A percentile compares a stretch with the other conserved stretches of the same genome.
Evolutionary conservation across 2,888 invertebrate genomes (phyloP).

Genomic region (Harpalus rufipes): DNA sequence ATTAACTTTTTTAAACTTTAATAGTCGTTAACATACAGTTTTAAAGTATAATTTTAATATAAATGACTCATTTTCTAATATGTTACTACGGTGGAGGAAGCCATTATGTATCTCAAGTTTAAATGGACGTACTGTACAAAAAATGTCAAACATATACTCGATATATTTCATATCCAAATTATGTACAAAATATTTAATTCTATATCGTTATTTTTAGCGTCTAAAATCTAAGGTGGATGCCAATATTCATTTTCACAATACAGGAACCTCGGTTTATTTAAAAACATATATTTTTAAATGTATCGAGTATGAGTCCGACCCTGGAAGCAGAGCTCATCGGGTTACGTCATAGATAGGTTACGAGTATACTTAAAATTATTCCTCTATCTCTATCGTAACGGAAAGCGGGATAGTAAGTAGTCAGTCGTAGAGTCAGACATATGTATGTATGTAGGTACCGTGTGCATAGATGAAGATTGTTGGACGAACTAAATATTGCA

Average conservation of each 20-base stretch:
- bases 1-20: no score
- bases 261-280: conserved; percentile 63
- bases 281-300: conserved; percentile 58
- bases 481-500: not conserved
- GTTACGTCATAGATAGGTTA: conserved; percentile 33
- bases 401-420: not conserved
- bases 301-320: conserved; percentile 17
- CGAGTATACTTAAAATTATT: conserved; percentile 51
- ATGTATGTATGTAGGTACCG: not conserved
- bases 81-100: no score
- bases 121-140: no score
- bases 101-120: no score
- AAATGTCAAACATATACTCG: no score
- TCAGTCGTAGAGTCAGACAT: no score
- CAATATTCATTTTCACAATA: conserved; percentile 55
- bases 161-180: conserved; percentile 5
- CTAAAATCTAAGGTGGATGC: conserved; percentile 30
- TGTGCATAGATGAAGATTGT: conserved; percentile 42
- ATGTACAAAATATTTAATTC: conserved; percentile 4
- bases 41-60: no score
- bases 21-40: no score
- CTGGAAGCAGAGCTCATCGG: conserved; percentile 35
- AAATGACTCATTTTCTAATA: no score
- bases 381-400: conserved; percentile 32
- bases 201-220: not conserved